A percentile compares a stretch with the other conserved stretches of the same genome.
Evolutionary conservation across 2,797 vertebrate species (phyloP).

Genomic region (Anisognathus igniventris): DNA sequence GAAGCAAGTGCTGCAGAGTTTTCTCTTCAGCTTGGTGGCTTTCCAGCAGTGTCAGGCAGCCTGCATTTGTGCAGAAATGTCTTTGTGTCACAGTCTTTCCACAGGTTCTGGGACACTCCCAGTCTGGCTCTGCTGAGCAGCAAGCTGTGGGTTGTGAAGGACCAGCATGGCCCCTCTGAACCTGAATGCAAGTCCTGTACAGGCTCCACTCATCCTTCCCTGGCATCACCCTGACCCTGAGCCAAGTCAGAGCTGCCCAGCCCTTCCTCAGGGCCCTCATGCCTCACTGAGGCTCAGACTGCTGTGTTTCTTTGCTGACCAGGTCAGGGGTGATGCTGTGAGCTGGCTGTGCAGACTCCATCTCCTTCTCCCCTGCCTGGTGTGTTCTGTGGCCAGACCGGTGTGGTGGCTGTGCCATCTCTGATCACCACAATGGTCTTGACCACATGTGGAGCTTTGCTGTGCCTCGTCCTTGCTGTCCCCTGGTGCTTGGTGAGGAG

Average conservation of each 20-base stretch:
- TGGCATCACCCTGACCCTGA: rapidly evolving
- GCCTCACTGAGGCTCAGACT: background rate
- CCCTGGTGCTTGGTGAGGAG: background rate
- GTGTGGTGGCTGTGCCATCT: rapidly evolving
- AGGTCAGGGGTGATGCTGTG: rapidly evolving
- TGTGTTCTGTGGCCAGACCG: background rate
- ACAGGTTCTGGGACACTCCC: background rate
- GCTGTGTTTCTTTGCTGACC: background rate
- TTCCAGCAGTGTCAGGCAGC: background rate
- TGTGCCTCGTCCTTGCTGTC: rapidly evolving
- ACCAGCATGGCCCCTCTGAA: background rate
- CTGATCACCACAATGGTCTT: rapidly evolving
- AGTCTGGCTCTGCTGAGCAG: rapidly evolving
- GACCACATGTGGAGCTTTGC: rapidly evolving
- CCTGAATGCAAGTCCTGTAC: rapidly evolving
- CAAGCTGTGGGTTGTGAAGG: rapidly evolving
- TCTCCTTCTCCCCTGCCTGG: background rate
- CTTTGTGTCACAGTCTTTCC: background rate
- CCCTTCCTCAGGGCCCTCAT: background rate
- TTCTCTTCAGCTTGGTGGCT: background rate
- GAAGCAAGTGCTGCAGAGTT: background rate
- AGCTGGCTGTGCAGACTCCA: background rate
- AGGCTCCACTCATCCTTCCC: rapidly evolving
- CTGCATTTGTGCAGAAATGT: background rate
- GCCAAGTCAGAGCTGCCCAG: background rate